phyloP scores from a whole-genome alignment of 1,140 invertebrate genomes.

The Trachymyrmex cornetzi region DNA sequence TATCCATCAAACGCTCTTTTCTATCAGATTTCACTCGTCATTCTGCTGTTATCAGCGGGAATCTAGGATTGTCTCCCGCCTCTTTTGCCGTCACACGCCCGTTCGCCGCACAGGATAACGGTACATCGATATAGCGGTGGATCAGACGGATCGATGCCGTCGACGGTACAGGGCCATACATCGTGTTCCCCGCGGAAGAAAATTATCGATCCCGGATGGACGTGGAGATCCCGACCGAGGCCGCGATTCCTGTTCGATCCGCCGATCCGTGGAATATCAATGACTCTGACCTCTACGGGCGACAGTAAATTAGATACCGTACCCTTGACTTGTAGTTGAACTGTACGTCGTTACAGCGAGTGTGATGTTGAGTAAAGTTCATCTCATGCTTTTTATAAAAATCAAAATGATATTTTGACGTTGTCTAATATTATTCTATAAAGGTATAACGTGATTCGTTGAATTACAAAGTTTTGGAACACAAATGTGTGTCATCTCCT shows the following conservation, averaged over 20 bases:
- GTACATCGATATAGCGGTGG: slow-evolving; percentile 49
- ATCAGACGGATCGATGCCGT: slow-evolving; percentile 19
- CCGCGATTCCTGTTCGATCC: slow-evolving; percentile 45
- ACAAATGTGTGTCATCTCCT: not conserved
- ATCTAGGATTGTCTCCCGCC: slow-evolving; percentile 69
- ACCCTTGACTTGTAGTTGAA: slow-evolving; percentile 9
- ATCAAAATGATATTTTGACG: not conserved
- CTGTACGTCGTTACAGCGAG: slow-evolving; percentile 9
- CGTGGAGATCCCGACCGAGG: slow-evolving; percentile 19
- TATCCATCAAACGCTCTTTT: slow-evolving; percentile 73
- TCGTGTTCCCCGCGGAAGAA: slow-evolving; percentile 51
- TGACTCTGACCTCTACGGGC: slow-evolving; percentile 36
- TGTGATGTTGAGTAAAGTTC: not conserved
- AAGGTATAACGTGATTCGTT: not conserved
- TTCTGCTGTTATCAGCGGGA: slow-evolving; percentile 59
- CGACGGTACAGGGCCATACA: slow-evolving; percentile 45
- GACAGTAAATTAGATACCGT: slow-evolving; percentile 45
- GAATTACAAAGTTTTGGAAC: not conserved
- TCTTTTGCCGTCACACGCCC: slow-evolving; percentile 43
- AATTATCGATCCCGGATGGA: slow-evolving; percentile 59
- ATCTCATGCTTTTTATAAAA: not conserved
- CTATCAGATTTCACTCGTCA: slow-evolving; percentile 68
- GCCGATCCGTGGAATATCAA: slow-evolving; percentile 57
- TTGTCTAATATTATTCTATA: not conserved
- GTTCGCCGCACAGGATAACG: slow-evolving; percentile 57